phyloP scores from a whole-genome alignment of 2,797 vertebrate genomes.

The Tachyglossus aculeatus region DNA sequence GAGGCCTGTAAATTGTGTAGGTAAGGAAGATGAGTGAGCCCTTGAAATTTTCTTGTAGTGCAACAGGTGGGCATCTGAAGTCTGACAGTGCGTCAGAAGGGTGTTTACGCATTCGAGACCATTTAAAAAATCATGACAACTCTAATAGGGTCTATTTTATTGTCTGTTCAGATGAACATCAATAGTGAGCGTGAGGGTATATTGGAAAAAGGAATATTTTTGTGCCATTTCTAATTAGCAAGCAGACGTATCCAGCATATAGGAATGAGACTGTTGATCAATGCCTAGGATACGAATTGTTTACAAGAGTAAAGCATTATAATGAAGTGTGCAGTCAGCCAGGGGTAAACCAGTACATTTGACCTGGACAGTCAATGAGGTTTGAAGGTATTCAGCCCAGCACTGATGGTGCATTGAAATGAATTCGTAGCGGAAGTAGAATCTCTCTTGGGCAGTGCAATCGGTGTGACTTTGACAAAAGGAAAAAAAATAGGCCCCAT shows the following conservation, averaged over 20 bases:
- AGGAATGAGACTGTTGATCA: conserved; percentile 14
- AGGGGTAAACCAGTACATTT: conserved; percentile 52
- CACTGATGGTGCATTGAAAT: conserved; percentile 30
- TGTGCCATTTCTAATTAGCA: conserved; percentile 1
- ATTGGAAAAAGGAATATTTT: conserved; percentile 2
- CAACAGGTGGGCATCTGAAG: conserved; percentile 21
- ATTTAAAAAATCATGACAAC: conserved; percentile 6
- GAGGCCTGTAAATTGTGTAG: conserved; percentile 1
- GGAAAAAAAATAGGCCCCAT: neutral
- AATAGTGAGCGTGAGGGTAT: neutral
- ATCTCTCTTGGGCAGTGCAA: too few relatives aligned
- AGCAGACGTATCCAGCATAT: neutral
- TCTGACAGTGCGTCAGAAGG: conserved; percentile 2
- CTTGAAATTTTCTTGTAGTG: conserved; percentile 24
- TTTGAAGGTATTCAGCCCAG: conserved; percentile 21
- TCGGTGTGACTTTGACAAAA: too few relatives aligned
- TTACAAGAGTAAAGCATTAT: conserved; percentile 21
- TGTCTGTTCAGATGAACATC: conserved; percentile 24
- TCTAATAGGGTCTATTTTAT: conserved; percentile 16
- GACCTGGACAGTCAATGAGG: conserved; percentile 58
- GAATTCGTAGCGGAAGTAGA: conserved; percentile 35
- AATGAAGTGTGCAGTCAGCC: conserved; percentile 48
- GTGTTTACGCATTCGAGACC: neutral
- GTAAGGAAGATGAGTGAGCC: conserved; percentile 7
- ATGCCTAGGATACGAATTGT: neutral